These are phyloP conservation scores for Gonioctena quinquepunctata DNA, from an alignment of 1,140 invertebrate genomes.

Conservation along the genomic window DNA sequence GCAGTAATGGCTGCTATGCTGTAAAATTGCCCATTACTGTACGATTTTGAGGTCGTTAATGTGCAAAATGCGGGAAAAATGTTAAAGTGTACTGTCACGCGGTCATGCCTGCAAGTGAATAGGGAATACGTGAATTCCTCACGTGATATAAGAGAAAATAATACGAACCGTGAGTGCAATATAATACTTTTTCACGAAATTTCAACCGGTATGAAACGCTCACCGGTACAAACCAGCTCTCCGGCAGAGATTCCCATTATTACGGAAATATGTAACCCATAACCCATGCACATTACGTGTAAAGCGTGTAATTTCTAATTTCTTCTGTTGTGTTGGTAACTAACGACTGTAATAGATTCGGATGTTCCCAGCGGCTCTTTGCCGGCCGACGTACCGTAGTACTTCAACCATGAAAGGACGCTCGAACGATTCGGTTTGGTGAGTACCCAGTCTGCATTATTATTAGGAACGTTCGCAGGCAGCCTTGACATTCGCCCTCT, in stretches of 20 bases:
- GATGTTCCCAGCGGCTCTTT: slow-evolving; percentile 6
- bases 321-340: not conserved
- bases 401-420: slow-evolving; percentile 7
- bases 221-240: no score
- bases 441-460: not conserved
- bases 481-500: slow-evolving; percentile 24
- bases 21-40: no score
- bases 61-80: no score
- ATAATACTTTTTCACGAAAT: no score
- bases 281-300: not conserved
- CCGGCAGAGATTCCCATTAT: not conserved
- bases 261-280: not conserved
- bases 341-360: slow-evolving; percentile 3
- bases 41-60: no score
- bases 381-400: not conserved
- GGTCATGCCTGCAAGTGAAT: no score
- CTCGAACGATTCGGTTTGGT: not conserved
- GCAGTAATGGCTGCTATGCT: no score
- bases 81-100: no score
- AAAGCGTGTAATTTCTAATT: slow-evolving; percentile 3
- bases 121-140: no score
- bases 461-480: not conserved
- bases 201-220: no score
- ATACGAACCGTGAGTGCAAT: no score
- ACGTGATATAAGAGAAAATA: no score